Base-by-base conservation (phyloP, 2,888 invertebrate species). In the Labia minor region DNA sequence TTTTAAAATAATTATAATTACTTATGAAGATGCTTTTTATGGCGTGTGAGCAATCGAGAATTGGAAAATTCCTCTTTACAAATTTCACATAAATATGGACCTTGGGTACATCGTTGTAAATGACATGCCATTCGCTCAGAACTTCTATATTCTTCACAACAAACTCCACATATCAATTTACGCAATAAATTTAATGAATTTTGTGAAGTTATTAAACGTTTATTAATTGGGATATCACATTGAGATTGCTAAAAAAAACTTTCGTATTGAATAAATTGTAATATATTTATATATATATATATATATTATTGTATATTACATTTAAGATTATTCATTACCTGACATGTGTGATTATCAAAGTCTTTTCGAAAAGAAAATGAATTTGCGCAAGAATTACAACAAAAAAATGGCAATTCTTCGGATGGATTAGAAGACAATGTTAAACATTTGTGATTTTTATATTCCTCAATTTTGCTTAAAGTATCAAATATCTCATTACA, bases 81-180 rank as follows among this genome's bases (percentile, higher is more conserved):
- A 6, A 71, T 37, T 61, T 70, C 69, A 64, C 71, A 71, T 11
- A 49, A 19, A 62, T 70, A 71, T 1, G 71, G 71, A 3, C 71
- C 71, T 21, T 64, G 62, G 0, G 63, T 62, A 49, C 71, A 71
- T 1, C 70, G 68, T 1, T 68, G 63, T 37, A 71, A 65, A 26
- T 71, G 71, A 63, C 70, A 71, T 10, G 67, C 62, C 65, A 71
- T 71, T 18, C 71, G 70, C 8, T 64, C 49, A 19, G 68, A 61
- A 68, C 71, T 71, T 21, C 71, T 69, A 62, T 70, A 71, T 37
- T 71, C 71, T 64, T 71, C 71, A 18, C 64, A 67, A 62, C 71
- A 71, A 16, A 67, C 21, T 1, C 71, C 69, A 67, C 71, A 71
- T 26, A 65, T 62, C 63, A 69, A 71, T 62, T 69, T 69, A 3